Conservation (phyloP, 2,113 vertebrate species). For the Boleophthalmus pectinirostris region DNA sequence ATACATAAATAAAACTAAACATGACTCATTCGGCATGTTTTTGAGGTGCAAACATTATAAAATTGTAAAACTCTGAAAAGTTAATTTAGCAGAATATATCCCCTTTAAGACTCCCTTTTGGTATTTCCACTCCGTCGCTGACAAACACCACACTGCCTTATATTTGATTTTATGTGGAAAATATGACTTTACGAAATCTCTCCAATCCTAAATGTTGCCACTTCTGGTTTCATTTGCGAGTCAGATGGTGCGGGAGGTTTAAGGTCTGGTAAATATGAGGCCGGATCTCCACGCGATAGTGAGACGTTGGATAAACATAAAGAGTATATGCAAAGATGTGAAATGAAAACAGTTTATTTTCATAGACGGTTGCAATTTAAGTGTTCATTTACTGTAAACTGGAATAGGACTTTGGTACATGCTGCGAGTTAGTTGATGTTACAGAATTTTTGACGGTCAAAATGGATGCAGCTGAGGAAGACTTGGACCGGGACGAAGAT, state of each 20-base stretch:
- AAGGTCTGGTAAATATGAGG: conserved; percentile 32
- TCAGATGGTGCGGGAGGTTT: conserved; percentile 35
- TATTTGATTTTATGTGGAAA: conserved; percentile 56
- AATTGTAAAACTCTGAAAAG: neutral
- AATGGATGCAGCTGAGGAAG: too few relatives aligned
- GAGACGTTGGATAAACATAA: conserved; percentile 22
- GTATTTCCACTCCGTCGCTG: neutral
- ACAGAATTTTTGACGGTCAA: too few relatives aligned
- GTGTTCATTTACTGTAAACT: neutral
- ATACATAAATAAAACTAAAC: neutral
- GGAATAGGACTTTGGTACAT: neutral
- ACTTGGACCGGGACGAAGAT: too few relatives aligned
- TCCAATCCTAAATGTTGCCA: conserved; percentile 27
- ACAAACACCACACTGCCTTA: conserved; percentile 14
- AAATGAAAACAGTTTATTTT: neutral
- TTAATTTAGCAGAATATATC: neutral
- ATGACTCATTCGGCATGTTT: neutral
- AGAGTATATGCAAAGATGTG: conserved; percentile 10
- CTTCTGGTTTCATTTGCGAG: conserved; percentile 38
- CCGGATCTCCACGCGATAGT: conserved; percentile 15
- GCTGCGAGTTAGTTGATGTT: too few relatives aligned
- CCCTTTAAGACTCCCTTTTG: neutral
- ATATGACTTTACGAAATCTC: conserved; percentile 40
- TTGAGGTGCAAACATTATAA: neutral
- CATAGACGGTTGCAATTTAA: neutral